phyloP scores from a whole-genome alignment of 2,113 vertebrate genomes.

The Piaya cayana region DNA sequence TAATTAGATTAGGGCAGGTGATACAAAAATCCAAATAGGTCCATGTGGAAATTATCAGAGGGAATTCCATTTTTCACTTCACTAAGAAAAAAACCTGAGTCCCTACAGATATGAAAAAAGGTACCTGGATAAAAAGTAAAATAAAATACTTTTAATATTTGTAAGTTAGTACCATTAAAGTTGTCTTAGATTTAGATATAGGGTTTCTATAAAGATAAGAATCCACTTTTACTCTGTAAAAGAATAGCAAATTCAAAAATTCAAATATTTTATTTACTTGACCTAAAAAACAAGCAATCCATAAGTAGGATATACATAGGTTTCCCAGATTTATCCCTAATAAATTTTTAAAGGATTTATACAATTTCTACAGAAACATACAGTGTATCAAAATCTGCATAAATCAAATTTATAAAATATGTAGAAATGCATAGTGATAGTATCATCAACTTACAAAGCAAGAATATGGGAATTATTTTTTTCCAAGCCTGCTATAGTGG shows the following conservation, averaged over 20 bases:
- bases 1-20: neutral
- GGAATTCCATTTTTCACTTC: neutral
- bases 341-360: conserved; percentile 81
- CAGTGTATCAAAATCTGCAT: conserved; percentile 88
- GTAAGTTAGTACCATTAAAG: neutral
- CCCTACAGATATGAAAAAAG: neutral
- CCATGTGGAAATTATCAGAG: neutral
- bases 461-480: conserved; percentile 75
- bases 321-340: conserved; percentile 75
- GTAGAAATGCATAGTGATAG: conserved; percentile 88
- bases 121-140: conserved; percentile 1
- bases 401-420: conserved; percentile 87
- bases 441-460: conserved; percentile 80
- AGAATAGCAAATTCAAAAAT: conserved; percentile 61
- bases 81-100: neutral
- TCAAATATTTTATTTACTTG: conserved; percentile 83
- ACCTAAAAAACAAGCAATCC: conserved; percentile 85
- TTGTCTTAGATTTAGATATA: neutral
- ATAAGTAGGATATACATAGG: conserved; percentile 78
- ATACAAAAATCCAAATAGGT: neutral
- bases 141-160: neutral
- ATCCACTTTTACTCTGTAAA: conserved; percentile 5
- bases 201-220: neutral
- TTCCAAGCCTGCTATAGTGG: conserved; percentile 73
- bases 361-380: conserved; percentile 89